Evolutionary conservation across 2,888 invertebrate species (phyloP).

Genomic region (Autographa pulchrina): DNA sequence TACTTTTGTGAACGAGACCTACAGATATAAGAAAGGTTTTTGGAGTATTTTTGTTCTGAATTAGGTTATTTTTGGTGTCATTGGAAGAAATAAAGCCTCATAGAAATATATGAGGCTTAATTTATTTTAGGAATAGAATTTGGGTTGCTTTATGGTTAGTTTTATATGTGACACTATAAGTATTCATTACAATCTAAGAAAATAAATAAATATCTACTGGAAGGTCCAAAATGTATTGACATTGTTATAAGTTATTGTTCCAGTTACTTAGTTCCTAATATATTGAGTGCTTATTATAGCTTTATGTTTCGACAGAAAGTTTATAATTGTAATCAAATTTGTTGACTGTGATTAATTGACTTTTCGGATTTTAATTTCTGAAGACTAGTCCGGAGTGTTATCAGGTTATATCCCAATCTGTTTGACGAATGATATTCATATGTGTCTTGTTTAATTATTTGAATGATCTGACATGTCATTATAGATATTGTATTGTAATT

Average conservation of each 20-base stretch:
- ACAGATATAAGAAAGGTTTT: constrained; percentile 34
- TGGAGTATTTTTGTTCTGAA: constrained; percentile 7
- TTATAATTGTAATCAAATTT: background rate
- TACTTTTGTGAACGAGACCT: constrained; percentile 30
- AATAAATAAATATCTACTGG: no score
- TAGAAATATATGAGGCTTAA: no score
- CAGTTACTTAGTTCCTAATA: no score
- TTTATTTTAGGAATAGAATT: background rate
- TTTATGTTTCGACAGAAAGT: no score
- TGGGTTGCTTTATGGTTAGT: background rate
- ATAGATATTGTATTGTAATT: constrained; percentile 5
- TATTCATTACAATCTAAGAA: no score
- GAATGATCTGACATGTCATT: background rate
- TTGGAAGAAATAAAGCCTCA: background rate
- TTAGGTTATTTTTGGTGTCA: constrained; percentile 7
- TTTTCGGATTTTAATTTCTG: background rate
- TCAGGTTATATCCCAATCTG: background rate
- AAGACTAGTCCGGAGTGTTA: no score
- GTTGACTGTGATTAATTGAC: constrained; percentile 2
- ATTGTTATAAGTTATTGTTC: no score
- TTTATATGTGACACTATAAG: no score
- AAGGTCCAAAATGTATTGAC: no score
- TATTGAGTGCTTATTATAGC: no score
- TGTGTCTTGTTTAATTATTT: constrained; percentile 1
- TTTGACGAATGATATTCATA: background rate